These are phyloP conservation scores for Nyctereutes procyonoides DNA, from an alignment of 2,113 vertebrate species.

Conservation along the genomic window DNA sequence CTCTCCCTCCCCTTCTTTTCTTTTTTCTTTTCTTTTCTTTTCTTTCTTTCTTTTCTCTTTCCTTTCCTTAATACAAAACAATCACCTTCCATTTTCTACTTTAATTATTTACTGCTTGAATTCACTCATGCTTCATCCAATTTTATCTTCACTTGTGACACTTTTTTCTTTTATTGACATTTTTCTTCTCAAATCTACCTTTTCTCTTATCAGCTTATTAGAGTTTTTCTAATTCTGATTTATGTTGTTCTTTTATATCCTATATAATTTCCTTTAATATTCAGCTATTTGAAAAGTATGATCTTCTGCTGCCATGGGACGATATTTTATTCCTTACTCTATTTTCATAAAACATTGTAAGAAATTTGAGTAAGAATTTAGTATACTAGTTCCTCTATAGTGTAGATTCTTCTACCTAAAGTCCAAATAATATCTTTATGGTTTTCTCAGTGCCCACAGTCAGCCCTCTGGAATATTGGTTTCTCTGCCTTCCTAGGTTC, in stretches of 20 bases:
- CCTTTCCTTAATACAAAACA: neutral
- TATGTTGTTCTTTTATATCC: neutral
- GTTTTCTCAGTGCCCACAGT: neutral
- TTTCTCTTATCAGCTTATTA: neutral
- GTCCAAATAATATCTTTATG: neutral
- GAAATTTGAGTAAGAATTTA: neutral
- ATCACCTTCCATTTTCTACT: neutral
- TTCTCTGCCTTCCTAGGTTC: neutral
- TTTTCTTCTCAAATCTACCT: neutral
- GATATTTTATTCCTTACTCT: neutral
- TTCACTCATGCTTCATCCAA: neutral
- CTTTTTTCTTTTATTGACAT: neutral
- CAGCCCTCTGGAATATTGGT: neutral
- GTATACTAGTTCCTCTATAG: neutral
- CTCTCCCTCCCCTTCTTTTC: neutral
- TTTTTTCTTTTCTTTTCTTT: rapidly evolving
- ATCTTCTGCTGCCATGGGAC: neutral
- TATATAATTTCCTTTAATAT: neutral
- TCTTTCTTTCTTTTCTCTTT: neutral
- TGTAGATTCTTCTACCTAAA: neutral
- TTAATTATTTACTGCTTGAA: neutral
- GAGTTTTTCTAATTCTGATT: neutral
- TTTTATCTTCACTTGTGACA: neutral
- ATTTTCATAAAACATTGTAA: neutral
- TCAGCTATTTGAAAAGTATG: neutral